phyloP scores from a whole-genome alignment of 2,888 invertebrate species.

The Nycteola revayana region DNA sequence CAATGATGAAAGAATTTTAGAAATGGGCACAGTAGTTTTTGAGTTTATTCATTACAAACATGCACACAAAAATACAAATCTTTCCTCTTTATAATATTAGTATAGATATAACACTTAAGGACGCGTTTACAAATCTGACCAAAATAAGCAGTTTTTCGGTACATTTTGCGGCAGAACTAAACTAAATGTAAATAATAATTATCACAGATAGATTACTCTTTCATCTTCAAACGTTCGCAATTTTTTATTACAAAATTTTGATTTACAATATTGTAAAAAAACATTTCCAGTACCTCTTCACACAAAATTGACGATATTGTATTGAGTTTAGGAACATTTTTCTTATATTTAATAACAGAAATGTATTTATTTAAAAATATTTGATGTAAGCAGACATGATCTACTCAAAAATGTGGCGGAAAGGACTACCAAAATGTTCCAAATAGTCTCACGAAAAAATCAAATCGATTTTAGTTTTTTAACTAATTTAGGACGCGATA shows the following conservation, averaged over 20 bases:
- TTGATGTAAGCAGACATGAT: not conserved
- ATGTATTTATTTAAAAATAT: not conserved
- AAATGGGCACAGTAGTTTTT: no score
- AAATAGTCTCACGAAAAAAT: not conserved
- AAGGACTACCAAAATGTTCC: no score
- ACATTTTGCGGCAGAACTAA: not conserved
- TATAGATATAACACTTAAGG: no score
- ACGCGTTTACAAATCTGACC: not conserved
- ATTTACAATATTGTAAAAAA: not conserved
- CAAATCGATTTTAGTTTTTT: not conserved
- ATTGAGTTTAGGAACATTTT: not conserved
- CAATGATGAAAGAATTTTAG: no score
- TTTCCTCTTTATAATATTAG: no score
- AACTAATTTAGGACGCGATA: no score
- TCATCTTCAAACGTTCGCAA: not conserved
- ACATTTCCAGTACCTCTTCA: not conserved
- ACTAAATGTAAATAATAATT: not conserved
- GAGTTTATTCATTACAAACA: no score
- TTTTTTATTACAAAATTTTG: not conserved
- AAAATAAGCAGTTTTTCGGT: not conserved
- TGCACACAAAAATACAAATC: no score
- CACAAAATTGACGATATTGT: not conserved
- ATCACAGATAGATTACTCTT: not conserved
- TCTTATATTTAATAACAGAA: conserved; percentile 1
- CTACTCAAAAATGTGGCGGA: not conserved